Conservation (phyloP, 2,888 invertebrate genomes). For the Julus scanicus region DNA sequence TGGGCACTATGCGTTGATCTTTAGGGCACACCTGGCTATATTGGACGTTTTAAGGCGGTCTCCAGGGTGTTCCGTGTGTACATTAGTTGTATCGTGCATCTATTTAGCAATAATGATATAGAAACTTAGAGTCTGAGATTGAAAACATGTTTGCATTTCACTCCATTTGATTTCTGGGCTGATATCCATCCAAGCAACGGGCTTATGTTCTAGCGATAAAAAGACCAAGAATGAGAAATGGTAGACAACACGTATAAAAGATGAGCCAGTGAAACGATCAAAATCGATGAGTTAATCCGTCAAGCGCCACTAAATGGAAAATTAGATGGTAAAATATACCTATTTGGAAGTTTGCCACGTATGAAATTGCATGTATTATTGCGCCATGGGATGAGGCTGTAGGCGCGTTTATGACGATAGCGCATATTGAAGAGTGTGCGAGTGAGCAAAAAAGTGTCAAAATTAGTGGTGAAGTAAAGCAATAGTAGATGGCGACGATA, state of each 20-base stretch:
- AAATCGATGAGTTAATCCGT: constrained; percentile 39
- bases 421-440: background rate
- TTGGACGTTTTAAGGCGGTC: background rate
- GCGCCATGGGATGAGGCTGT: constrained; percentile 36
- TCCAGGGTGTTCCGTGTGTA: background rate
- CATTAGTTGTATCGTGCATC: background rate
- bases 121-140: background rate
- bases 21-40: no score
- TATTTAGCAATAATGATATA: background rate
- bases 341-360: constrained; percentile 42
- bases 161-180: background rate
- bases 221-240: constrained; percentile 1
- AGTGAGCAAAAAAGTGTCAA: background rate
- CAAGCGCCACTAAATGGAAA: constrained; percentile 42
- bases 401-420: background rate
- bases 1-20: no score
- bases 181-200: background rate
- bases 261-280: constrained; percentile 24
- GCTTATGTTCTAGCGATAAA: background rate
- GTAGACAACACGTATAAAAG: constrained; percentile 21
- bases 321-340: constrained; percentile 42
- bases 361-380: constrained; percentile 42
- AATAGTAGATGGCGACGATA: constrained; percentile 31
- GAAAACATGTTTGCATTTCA: constrained; percentile 34
- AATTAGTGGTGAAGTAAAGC: constrained; percentile 35